Base-by-base conservation (phyloP, 2,113 vertebrate genomes). In the Rhea americana region DNA sequence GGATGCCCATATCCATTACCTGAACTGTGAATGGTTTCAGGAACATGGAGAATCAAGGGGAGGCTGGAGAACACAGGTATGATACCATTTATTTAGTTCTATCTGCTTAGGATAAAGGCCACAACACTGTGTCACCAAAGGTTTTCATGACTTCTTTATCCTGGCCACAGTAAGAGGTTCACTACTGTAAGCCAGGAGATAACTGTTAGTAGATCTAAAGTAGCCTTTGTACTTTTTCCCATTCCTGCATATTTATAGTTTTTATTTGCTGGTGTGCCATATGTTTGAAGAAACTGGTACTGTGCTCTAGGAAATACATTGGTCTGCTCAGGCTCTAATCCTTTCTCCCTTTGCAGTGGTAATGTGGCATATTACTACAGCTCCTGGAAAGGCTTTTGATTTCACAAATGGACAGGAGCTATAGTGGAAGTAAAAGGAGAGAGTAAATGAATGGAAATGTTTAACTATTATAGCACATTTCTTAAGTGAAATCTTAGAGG, bases 31-130 rank as follows among this genome's bases (percentile, higher is more conserved):
- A 63, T 17, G 16, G 7, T 51, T 78, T 74, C 58, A 73, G 26
- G 15, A 15, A 39, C 12, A 39, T 0, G 0, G 20, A 16, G 28
- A 68, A 51, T 13, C n/a, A 5, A 83, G 19, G 2, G 26, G 32
- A 30, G 7, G 11, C 24, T 67, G 41, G 21, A 90, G 47, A 88
- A 61, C 43, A 61, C 13, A 71, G 58, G n/a, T 4, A 21, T 47
- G 5, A 5, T 43, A 37, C 37, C 1, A 32, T 65, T 79, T 61
- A 30, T 45, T 72, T 48, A 87, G 24, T 13, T 79, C 7, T 72
- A 12, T 55, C 5, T 26, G n/a, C 14, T 62, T 41, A 14, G 22
- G 8, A 9, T 48, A 45, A 20, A 24, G 11, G 14, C 8, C 90
- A 43, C 16, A 20, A 35, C 63, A 43, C 41, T 65, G 39, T 65